Conservation (phyloP, 2,113 vertebrate species). For the Caranx melampygus region DNA sequence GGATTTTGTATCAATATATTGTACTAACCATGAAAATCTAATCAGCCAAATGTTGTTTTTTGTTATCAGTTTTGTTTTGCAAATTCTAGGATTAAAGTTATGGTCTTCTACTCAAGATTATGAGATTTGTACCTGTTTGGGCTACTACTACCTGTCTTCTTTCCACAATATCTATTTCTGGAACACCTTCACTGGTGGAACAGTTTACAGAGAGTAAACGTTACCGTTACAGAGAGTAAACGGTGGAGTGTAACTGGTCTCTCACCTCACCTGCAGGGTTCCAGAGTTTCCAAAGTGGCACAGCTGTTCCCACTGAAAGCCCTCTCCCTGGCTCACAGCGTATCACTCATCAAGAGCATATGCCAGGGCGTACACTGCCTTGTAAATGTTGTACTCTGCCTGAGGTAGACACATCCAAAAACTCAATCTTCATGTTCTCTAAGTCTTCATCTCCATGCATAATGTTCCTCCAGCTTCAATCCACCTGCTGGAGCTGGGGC, state of each 20-base stretch:
- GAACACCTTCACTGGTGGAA: background rate
- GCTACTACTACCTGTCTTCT: background rate
- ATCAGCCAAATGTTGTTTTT: no score
- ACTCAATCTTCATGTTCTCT: slow-evolving; percentile 32
- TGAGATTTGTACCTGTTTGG: background rate
- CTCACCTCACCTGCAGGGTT: slow-evolving; percentile 54
- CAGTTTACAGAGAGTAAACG: background rate
- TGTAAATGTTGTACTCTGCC: slow-evolving; percentile 14
- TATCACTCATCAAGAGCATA: slow-evolving; percentile 58
- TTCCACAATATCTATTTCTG: background rate
- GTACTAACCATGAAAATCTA: no score
- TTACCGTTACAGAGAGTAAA: no score
- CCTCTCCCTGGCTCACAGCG: slow-evolving; percentile 38
- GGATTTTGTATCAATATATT: background rate
- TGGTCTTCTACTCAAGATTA: background rate
- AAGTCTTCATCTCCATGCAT: slow-evolving; percentile 72
- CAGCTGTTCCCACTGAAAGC: slow-evolving; percentile 42
- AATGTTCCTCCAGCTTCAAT: slow-evolving; percentile 10
- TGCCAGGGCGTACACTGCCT: slow-evolving; percentile 19
- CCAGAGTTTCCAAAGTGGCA: slow-evolving; percentile 20
- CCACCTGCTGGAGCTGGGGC: slow-evolving; percentile 25
- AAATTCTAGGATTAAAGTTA: no score
- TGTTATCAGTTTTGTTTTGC: no score
- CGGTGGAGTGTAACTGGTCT: background rate
- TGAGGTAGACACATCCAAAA: slow-evolving; percentile 61